Conservation (phyloP, 2,113 vertebrate genomes). For the Ctenodactylus gundi region DNA sequence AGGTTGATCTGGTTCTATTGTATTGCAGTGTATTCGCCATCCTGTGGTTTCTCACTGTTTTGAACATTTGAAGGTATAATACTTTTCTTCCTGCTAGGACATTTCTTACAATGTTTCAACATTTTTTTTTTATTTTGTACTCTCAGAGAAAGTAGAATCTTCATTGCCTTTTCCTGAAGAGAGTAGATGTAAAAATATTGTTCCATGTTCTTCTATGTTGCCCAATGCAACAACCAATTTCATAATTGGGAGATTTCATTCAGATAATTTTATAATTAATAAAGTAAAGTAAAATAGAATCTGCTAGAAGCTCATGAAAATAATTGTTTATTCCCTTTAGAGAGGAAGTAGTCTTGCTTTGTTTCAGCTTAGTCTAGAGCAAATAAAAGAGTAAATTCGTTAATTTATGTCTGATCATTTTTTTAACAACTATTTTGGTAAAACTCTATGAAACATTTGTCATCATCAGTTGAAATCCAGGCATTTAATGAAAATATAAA, state of each 20-base stretch:
- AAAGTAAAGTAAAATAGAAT: neutral
- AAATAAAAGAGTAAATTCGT: constrained; percentile 17
- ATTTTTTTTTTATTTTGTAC: constrained; percentile 53
- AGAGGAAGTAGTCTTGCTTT: neutral
- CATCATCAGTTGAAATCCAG: constrained; percentile 1
- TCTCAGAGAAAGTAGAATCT: constrained; percentile 23
- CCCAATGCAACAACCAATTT: neutral
- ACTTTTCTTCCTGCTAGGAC: constrained; percentile 69
- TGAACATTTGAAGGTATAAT: constrained; percentile 66
- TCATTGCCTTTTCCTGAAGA: too few species aligned
- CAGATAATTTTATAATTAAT: neutral
- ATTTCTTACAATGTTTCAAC: constrained; percentile 69
- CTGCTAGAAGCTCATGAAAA: neutral
- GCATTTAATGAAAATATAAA: neutral
- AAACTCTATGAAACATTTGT: constrained; percentile 45
- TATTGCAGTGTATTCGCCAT: constrained; percentile 37
- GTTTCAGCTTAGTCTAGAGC: neutral
- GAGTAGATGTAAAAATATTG: too few species aligned
- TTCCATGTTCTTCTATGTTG: neutral
- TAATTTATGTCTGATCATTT: neutral
- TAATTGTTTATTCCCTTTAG: neutral
- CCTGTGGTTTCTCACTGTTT: constrained; percentile 57
- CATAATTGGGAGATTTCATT: neutral
- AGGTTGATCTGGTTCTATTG: constrained; percentile 65
- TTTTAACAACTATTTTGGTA: constrained; percentile 30